phyloP scores from a whole-genome alignment of 2,797 vertebrate species.

The Notolepis coatsorum region DNA sequence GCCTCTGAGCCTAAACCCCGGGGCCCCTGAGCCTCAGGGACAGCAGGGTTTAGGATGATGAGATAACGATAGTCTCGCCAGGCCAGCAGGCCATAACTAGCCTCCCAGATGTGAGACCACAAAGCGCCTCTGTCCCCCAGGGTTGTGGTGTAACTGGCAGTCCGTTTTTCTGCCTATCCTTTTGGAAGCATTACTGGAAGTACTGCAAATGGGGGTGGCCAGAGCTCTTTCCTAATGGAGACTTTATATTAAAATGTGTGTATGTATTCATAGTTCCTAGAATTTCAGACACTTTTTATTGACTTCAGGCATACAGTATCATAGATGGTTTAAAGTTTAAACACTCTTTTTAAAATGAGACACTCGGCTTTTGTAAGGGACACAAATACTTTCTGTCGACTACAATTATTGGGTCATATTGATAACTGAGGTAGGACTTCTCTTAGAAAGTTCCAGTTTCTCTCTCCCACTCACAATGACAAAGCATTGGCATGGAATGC shows the following conservation, averaged over 20 bases:
- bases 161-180: background rate
- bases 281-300: no score
- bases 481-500: no score
- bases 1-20: background rate
- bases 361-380: no score
- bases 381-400: no score
- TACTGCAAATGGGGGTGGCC: background rate
- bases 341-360: no score
- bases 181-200: slow-evolving; percentile 21
- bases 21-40: slow-evolving; percentile 15
- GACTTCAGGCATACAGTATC: no score
- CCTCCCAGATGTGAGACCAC: slow-evolving; percentile 70
- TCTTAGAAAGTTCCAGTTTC: no score
- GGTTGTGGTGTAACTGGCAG: background rate
- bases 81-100: slow-evolving; percentile 7
- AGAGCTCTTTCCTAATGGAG: background rate
- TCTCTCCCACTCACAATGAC: background rate
- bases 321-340: no score
- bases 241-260: no score
- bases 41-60: slow-evolving; percentile 20
- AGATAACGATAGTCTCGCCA: slow-evolving; percentile 18
- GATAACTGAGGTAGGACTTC: no score
- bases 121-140: slow-evolving; percentile 51
- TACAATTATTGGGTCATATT: no score
- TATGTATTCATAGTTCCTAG: no score